Evolutionary conservation across 1,140 invertebrate species (phyloP).

Genomic region (Pseudomyrmex flavicornis): DNA sequence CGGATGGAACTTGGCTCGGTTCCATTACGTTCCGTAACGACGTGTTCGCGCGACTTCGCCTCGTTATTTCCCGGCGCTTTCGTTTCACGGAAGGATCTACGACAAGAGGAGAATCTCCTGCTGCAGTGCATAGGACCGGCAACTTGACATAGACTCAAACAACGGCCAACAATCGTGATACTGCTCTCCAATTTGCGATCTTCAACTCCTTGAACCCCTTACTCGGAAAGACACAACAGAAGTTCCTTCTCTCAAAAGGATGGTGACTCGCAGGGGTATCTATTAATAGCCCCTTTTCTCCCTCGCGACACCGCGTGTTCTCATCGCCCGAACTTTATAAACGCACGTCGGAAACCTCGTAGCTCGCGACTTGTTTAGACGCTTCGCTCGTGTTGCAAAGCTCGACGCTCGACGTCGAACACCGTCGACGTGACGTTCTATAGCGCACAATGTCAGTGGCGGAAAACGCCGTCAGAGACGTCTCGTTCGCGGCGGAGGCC

Average conservation of each 20-base stretch:
- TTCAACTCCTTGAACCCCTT: constrained; percentile 43
- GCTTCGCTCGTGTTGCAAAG: constrained; percentile 23
- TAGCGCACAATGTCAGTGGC: constrained; percentile 41
- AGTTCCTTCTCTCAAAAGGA: background rate
- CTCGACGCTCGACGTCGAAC: constrained; percentile 44
- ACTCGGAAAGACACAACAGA: constrained; percentile 47
- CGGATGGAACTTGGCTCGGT: constrained; percentile 63
- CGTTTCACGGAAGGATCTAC: constrained; percentile 37
- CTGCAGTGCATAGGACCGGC: background rate
- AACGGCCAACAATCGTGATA: constrained; percentile 32
- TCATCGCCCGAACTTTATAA: constrained; percentile 52
- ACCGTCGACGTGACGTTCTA: background rate
- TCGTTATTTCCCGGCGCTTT: constrained; percentile 70
- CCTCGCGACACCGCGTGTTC: background rate
- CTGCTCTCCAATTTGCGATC: constrained; percentile 63
- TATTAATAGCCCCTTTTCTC: constrained; percentile 31
- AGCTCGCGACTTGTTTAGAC: constrained; percentile 45
- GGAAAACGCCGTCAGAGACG: constrained; percentile 49
- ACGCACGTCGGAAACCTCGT: constrained; percentile 51
- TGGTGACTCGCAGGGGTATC: background rate
- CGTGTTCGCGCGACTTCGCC: constrained; percentile 57
- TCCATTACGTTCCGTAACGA: constrained; percentile 68
- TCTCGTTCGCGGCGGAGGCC: constrained; percentile 42
- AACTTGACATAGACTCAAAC: constrained; percentile 24
- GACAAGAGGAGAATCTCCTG: background rate